Evolutionary conservation across 1,140 invertebrate species (phyloP).

Genomic region (Dendroctonus ponderosae): DNA sequence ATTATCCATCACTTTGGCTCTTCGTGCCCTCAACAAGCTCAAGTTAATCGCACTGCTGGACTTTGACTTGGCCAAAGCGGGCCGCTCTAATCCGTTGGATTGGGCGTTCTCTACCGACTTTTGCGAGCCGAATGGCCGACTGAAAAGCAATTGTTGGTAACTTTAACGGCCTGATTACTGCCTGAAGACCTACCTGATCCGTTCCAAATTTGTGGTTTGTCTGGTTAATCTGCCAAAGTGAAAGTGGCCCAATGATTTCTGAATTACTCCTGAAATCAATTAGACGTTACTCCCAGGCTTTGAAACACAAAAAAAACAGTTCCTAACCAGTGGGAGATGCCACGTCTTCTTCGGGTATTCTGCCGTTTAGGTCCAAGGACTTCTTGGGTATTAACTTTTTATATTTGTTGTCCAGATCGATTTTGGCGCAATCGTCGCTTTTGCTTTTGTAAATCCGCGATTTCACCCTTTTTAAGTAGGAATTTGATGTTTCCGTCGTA

Average conservation of each 20-base stretch:
- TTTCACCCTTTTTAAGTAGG: constrained; percentile 48
- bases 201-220: constrained; percentile 49
- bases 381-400: constrained; percentile 40
- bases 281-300: no score
- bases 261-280: constrained; percentile 16
- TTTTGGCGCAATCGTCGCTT: constrained; percentile 40
- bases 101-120: constrained; percentile 33
- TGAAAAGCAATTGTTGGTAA: constrained; percentile 1
- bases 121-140: constrained; percentile 37
- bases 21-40: constrained; percentile 42
- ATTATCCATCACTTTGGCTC: constrained; percentile 42
- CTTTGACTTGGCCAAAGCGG: constrained; percentile 47
- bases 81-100: constrained; percentile 35
- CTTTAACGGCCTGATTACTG: not conserved
- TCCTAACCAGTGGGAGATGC: constrained; percentile 26
- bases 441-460: constrained; percentile 49
- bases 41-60: constrained; percentile 51
- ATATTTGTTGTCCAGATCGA: constrained; percentile 42
- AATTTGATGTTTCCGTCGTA: constrained; percentile 33
- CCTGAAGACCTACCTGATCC: constrained; percentile 33
- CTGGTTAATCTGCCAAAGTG: constrained; percentile 44
- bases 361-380: constrained; percentile 31
- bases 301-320: not conserved
- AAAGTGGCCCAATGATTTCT: constrained; percentile 41
- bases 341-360: constrained; percentile 44